phyloP scores from a whole-genome alignment of 2,888 invertebrate genomes.

The Xylophagus ater region DNA sequence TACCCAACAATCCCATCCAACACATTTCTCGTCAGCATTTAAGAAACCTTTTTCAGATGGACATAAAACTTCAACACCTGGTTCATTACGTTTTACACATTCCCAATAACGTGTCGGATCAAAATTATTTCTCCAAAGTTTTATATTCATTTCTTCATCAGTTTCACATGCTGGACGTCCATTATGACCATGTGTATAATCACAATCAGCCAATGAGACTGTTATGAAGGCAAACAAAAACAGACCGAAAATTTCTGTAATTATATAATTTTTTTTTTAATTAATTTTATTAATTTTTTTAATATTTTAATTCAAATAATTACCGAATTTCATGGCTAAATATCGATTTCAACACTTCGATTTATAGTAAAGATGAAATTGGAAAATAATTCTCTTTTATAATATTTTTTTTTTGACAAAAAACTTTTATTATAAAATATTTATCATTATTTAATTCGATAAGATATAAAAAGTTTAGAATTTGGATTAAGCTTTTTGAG shows the following conservation, averaged over 20 bases:
- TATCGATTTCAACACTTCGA: too few species aligned
- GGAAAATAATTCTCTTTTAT: too few species aligned
- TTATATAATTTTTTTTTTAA: too few species aligned
- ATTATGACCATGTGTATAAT: constrained; percentile 24
- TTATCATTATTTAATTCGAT: too few species aligned
- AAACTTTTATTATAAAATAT: too few species aligned
- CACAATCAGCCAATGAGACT: background rate
- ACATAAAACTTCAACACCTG: constrained; percentile 27
- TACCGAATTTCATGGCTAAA: too few species aligned
- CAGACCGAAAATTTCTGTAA: background rate
- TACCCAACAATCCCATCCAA: constrained; percentile 1
- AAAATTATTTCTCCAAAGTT: constrained; percentile 30
- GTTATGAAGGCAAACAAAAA: background rate
- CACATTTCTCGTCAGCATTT: background rate
- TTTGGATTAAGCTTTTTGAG: too few species aligned
- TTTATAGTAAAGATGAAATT: too few species aligned
- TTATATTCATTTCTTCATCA: constrained; percentile 28
- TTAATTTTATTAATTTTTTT: too few species aligned
- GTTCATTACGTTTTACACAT: constrained; percentile 24
- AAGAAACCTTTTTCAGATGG: constrained; percentile 11
- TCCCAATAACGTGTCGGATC: constrained; percentile 33
- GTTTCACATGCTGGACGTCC: constrained; percentile 33
- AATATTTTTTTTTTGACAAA: too few species aligned
- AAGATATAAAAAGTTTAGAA: too few species aligned
- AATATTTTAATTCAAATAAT: too few species aligned